Conservation (phyloP, 2,113 vertebrate genomes). For the Myiopsitta monachus region DNA sequence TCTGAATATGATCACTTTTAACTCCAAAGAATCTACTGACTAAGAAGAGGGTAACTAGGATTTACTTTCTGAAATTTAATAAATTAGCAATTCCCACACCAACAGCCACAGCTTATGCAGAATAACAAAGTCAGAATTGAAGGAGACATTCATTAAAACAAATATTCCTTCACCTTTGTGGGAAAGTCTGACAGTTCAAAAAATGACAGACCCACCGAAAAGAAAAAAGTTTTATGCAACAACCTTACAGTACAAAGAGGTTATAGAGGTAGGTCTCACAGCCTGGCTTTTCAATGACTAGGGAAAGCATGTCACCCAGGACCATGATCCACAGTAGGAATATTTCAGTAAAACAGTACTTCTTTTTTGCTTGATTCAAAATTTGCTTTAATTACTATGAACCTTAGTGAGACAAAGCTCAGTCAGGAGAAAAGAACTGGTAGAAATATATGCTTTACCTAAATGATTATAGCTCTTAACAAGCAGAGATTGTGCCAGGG, state of each 20-base stretch:
- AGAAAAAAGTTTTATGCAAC: not conserved
- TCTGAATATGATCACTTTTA: not conserved
- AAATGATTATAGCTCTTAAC: not conserved
- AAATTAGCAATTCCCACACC: not conserved
- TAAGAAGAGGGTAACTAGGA: not conserved
- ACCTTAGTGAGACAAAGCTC: not conserved
- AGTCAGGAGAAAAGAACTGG: not conserved
- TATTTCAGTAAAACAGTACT: not conserved
- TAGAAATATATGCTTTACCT: not conserved
- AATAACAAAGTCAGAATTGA: not conserved
- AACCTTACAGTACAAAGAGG: rapidly evolving
- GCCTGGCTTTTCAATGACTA: not conserved
- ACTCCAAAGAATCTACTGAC: not conserved
- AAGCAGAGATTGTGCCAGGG: not conserved
- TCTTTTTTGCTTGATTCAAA: not conserved
- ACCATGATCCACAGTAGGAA: not conserved
- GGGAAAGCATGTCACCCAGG: not conserved
- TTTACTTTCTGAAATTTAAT: not conserved
- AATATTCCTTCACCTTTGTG: not conserved
- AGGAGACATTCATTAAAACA: not conserved
- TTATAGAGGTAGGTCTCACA: not conserved
- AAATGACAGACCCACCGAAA: not conserved
- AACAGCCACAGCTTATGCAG: not conserved
- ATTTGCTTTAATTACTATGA: not conserved
- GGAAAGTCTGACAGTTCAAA: not conserved